These are phyloP conservation scores for Hyposoter dolosus DNA, from an alignment of 2,888 invertebrate species.

Conservation along the genomic window DNA sequence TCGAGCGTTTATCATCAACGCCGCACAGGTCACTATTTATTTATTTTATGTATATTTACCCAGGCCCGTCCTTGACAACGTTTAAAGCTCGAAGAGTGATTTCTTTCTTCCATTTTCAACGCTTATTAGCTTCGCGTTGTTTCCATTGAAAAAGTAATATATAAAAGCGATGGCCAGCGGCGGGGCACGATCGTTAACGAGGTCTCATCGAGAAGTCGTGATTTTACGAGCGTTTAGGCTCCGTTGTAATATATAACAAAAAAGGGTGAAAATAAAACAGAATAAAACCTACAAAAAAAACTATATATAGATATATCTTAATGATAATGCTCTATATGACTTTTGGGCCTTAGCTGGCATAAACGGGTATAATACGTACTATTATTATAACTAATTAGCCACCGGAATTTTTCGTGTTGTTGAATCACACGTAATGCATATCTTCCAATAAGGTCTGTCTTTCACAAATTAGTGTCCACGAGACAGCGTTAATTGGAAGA, in stretches of 20 bases:
- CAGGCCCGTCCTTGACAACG: conserved; percentile 8
- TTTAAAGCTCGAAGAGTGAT: conserved; percentile 16
- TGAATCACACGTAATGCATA: conserved; percentile 41
- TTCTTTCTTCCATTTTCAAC: conserved; percentile 21
- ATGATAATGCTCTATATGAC: conserved; percentile 61
- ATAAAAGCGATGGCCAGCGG: conserved; percentile 12
- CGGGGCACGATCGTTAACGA: conserved; percentile 14
- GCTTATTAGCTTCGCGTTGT: not conserved
- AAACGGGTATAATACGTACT: conserved; percentile 66
- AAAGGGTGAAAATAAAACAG: not conserved
- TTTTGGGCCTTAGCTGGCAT: conserved; percentile 69
- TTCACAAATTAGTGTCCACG: conserved; percentile 15
- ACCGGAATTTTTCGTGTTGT: conserved; percentile 64
- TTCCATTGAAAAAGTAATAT: not conserved
- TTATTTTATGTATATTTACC: conserved; percentile 9
- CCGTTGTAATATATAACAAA: conserved; percentile 55
- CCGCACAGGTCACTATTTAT: conserved; percentile 18
- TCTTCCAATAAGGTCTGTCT: conserved; percentile 36
- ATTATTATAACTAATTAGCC: conserved; percentile 48
- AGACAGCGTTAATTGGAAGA: not conserved
- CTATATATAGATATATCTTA: conserved; percentile 18
- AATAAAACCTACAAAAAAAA: not conserved
- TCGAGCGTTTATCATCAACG: conserved; percentile 46
- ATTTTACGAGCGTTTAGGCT: conserved; percentile 51
- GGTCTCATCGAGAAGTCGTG: conserved; percentile 44